Evolutionary conservation across 92 coral and sea anemone species (phyloP), one percentile per base, ranked within the genome.

Genomic region (Paramuricea clavata): DNA sequence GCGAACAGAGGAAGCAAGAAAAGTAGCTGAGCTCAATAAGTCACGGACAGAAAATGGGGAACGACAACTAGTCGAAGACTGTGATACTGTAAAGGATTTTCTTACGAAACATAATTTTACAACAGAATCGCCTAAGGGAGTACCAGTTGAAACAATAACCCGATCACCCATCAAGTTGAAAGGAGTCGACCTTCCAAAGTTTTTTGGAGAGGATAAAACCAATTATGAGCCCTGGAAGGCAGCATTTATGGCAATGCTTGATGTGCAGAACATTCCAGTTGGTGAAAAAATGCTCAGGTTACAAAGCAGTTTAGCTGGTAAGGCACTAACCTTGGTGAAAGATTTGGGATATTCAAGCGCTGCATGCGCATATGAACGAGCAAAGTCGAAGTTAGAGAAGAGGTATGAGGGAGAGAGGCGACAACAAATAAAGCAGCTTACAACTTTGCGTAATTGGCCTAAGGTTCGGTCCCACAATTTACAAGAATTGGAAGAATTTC

Each of bases 1-100:
- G 49, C 73, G 91, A 8, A 74, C 91, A 30, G 83, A 82, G 44
- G 91, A 88, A 44, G 88, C 91, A 34, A 64, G 89, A 69, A 83
- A 77, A 54, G 50, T 85, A 26, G 86, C 86, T 27, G 85, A 22
- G 17, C 67, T 79, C n/a, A 89, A 79, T 42, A 35, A 69, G 34
- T 30, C 54, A 3, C 85, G 92, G 56, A 87, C 90, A 72, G 81
- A 85, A 23, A 87, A 62, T 21, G 81, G 64, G 16, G 87, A 72
- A 31, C 41, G 33, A 82, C 25, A 1, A 68, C 41, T 28, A 11
- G 42, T 17, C 4, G 30, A 15, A 1, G 74, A 35, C 27, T 17
- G 47, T 68, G 74, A 68, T 15, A 35, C 74, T 31, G 74, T 68
- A 3, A 68, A 35, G 21, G 74, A 68, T 6, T 65, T 65, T 23